Evolutionary conservation across 1,140 invertebrate genomes (phyloP), one percentile per base, ranked within the genome.

Genomic region (Apis florea): DNA sequence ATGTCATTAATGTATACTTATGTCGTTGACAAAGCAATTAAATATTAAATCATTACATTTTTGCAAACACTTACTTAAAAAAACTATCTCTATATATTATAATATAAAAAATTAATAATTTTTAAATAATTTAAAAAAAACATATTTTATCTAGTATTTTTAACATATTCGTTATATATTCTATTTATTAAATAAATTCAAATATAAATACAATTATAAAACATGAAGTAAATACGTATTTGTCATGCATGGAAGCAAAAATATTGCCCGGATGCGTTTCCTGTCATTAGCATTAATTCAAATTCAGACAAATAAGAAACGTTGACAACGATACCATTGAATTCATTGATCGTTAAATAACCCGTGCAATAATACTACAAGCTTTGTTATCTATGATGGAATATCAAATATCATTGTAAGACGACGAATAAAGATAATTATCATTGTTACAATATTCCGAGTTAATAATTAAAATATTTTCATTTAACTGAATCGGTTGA

Each of bases 191-290:
- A 40, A 40, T 40, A 40, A 40, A 40, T 40, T 40, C 4, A 40
- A 40, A 40, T 40, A 40, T 40, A 40, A 40, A 40, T 40, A 6
- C 31, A 40, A 40, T 40, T 40, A 40, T 6, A 40, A 73, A 78
- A 24, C n/a, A 15, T n/a, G n/a, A 53, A 54, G 1, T 17, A 59
- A 15, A 54, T 17, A 40, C 31, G 31, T 40, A 15, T 54, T 79
- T 49, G n/a, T 69, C 49, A 71, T 61, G 51, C 21, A 21, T 17
- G 26, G 24, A 54, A 68, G 74, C 31, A 64, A 40, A 72, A 11
- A 40, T 54, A 61, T 40, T 51, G 31, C 73, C 81, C 84, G 81
- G 84, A 85, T 63, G 58, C 31, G 68, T 83, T 86, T 87, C 85
- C 85, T 86, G 81, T 64, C 56, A 47, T 67, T 70, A 66, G 24